Conservation (phyloP, 2,113 vertebrate species). For the Carettochelys insculpta region DNA sequence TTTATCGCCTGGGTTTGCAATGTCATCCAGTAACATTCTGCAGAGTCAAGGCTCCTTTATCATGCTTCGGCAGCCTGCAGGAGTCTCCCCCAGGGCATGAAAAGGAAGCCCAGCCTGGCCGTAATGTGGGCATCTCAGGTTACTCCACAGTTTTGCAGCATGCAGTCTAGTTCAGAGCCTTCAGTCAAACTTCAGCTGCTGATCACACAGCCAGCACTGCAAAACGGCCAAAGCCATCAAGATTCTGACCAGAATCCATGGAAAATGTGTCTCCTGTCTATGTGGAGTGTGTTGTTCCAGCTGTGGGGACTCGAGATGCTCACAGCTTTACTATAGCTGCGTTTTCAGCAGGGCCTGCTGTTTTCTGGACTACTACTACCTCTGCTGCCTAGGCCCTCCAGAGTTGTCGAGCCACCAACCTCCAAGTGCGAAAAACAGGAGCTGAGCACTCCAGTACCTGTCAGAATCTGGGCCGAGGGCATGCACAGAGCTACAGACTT, state of each 20-base stretch:
- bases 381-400: too few species aligned
- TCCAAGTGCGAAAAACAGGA: too few species aligned
- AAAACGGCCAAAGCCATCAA: neutral
- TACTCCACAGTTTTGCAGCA: neutral
- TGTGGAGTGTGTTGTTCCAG: neutral
- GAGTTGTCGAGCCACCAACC: too few species aligned
- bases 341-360: neutral
- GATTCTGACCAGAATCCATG: neutral
- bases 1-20: neutral
- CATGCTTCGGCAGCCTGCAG: conserved; percentile 38
- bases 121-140: neutral
- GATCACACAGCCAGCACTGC: neutral
- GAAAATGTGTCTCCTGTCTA: neutral
- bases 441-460: too few species aligned
- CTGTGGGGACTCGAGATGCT: too few species aligned
- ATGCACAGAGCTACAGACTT: neutral
- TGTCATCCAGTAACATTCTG: conserved; percentile 15
- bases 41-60: conserved; percentile 65
- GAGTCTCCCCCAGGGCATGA: neutral
- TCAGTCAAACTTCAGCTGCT: neutral
- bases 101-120: neutral
- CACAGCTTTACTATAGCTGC: neutral
- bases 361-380: neutral
- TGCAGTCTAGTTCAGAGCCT: neutral
- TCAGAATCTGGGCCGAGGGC: too few species aligned